Base-by-base conservation (phyloP, 1,140 invertebrate genomes). In the Drosophila baimaii region DNA sequence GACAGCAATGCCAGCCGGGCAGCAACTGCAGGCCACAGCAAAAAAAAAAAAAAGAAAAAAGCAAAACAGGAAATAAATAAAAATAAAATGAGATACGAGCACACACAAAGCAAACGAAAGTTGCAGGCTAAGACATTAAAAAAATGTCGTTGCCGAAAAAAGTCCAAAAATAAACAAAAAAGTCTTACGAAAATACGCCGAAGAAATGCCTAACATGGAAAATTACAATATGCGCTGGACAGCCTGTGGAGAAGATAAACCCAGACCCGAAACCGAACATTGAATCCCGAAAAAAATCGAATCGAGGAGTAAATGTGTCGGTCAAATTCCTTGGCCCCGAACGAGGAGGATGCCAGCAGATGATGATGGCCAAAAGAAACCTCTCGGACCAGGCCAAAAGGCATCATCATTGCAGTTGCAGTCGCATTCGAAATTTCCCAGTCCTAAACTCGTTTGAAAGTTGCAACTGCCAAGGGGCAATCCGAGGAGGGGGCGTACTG, bases 381-480 rank as follows among this genome's bases (percentile, higher is more conserved):
- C 68, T 57, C 31, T 57, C 25, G 49, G 68, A 71, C 41, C 65
- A 47, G 68, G 68, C 68, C 68, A 69, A 70, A 52, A 56, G 63
- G 47, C 62, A 46, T 44, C 63, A 37, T 8, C 37, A 41, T 27
- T 13, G 57, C 65, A 31, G 27, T 44, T 31, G 55, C 65, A 56
- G 29, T 61, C 31, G 65, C 70, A 56, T 61, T 52, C 37, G 66
- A 27, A 29, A 23, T 44, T 47, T 57, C 49, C 37, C 44, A 59
- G 81, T 77, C 77, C 78, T 79, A 85, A 85, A 85, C 82, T 82
- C 80, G 82, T 85, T 85, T 85, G 82, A 85, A 85, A 85, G 79
- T 85, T 85, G 83, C 79, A 88, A 88, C 83, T 72, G 79, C 43
- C 64, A 49, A 61, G 58, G 47, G 68, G 23, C 33, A 37, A 23